Evolutionary conservation across 1,140 invertebrate species (phyloP).

Genomic region (Saxidomus purpurata): DNA sequence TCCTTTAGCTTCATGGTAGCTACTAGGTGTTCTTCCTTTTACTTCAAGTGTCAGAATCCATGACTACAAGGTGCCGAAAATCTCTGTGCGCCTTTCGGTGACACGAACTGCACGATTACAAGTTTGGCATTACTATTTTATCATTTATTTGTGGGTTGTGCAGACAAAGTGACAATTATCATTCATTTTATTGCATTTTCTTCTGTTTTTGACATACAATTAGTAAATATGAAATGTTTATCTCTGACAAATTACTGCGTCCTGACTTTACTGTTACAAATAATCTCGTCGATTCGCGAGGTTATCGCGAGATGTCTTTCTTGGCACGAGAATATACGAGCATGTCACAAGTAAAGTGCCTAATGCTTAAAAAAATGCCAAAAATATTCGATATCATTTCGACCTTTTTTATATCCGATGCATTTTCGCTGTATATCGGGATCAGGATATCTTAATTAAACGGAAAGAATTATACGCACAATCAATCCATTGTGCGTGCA

Average conservation of each 20-base stretch:
- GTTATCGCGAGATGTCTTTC: slow-evolving; percentile 61
- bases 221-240: slow-evolving; percentile 65
- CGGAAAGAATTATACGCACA: not conserved
- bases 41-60: too few species aligned
- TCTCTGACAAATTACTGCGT: slow-evolving; percentile 60
- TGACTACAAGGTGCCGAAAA: too few species aligned
- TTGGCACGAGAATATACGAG: slow-evolving; percentile 67
- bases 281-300: slow-evolving; percentile 55
- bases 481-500: not conserved
- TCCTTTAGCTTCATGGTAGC: too few species aligned
- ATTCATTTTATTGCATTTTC: slow-evolving; percentile 63
- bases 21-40: too few species aligned
- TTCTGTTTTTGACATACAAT: slow-evolving; percentile 60
- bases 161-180: slow-evolving; percentile 57
- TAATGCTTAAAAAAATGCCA: slow-evolving; percentile 25
- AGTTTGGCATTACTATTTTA: slow-evolving; percentile 11
- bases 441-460: not conserved
- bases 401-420: slow-evolving; percentile 1
- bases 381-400: slow-evolving; percentile 16
- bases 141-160: slow-evolving; percentile 17
- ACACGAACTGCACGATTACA: slow-evolving; percentile 26
- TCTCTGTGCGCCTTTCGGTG: not conserved
- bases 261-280: slow-evolving; percentile 30
- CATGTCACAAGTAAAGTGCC: slow-evolving; percentile 39
- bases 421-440: not conserved